Percentiles rank a stretch among this genome's conserved stretches.
phyloP scores from a whole-genome alignment of 2,888 invertebrate species.

The Platycheirus rosarum region DNA sequence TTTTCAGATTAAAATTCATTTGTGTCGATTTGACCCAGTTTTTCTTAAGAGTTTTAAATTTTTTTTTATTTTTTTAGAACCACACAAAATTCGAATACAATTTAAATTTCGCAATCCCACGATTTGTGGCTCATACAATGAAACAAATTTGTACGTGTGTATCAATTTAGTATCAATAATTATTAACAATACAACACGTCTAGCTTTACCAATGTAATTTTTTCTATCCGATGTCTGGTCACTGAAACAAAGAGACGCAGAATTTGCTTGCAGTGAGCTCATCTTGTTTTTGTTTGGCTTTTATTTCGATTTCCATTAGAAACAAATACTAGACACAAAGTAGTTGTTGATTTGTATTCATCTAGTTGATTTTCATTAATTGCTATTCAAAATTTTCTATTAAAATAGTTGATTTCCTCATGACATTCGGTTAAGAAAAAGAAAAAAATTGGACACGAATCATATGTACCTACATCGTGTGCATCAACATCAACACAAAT shows the following conservation, averaged over 20 bases:
- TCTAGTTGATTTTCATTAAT: background rate
- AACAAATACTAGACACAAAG: too few relatives aligned
- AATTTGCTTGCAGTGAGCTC: constrained; percentile 16
- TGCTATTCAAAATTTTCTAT: too few relatives aligned
- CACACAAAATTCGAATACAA: background rate
- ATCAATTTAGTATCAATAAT: constrained; percentile 20
- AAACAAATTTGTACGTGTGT: constrained; percentile 17
- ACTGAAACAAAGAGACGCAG: constrained; percentile 26
- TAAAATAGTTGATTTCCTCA: too few relatives aligned
- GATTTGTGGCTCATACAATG: constrained; percentile 9
- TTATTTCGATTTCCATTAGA: background rate
- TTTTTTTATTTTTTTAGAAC: background rate
- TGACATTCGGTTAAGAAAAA: too few relatives aligned
- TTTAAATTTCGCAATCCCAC: constrained; percentile 27
- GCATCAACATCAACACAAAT: background rate
- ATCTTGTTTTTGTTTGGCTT: constrained; percentile 2
- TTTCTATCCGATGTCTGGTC: constrained; percentile 34
- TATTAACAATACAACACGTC: background rate
- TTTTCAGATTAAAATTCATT: constrained; percentile 1
- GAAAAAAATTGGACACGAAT: too few relatives aligned
- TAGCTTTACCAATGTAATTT: constrained; percentile 18
- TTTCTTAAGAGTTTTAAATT: background rate
- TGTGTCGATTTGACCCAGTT: constrained; percentile 27
- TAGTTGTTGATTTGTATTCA: background rate
- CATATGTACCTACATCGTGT: too few relatives aligned